Conservation (phyloP, 2,113 vertebrate species). For the Clupea harengus region DNA sequence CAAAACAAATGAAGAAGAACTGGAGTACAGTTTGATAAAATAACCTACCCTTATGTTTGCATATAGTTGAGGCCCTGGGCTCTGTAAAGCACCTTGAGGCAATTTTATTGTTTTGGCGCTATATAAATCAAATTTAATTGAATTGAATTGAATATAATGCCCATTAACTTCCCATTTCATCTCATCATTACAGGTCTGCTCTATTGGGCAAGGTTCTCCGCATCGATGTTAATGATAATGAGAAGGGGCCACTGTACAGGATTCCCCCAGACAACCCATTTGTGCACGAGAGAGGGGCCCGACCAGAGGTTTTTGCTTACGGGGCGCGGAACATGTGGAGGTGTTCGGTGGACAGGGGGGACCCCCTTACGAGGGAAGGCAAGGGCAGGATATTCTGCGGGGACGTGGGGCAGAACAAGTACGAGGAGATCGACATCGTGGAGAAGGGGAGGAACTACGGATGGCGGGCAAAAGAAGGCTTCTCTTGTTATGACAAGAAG, state of each 20-base stretch:
- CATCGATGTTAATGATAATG: conserved; percentile 81
- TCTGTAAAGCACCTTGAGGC: too few species aligned
- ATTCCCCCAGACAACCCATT: conserved; percentile 91
- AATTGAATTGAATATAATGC: too few species aligned
- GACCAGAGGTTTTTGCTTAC: conserved; percentile 87
- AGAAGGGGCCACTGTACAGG: conserved; percentile 78
- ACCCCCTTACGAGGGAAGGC: conserved; percentile 77
- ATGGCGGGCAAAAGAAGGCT: conserved; percentile 94
- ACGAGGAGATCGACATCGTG: conserved; percentile 89
- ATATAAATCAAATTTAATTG: too few species aligned
- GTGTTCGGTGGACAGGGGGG: conserved; percentile 90
- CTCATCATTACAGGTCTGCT: conserved; percentile 73
- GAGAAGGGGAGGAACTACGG: conserved; percentile 90
- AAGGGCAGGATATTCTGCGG: conserved; percentile 93
- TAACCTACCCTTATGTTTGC: not conserved
- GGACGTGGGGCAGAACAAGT: conserved; percentile 96
- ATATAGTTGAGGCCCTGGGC: not conserved
- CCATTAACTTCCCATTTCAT: not conserved
- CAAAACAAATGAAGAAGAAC: not conserved
- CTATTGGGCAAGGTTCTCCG: conserved; percentile 94
- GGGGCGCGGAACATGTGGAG: conserved; percentile 98
- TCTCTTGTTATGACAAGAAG: conserved; percentile 94
- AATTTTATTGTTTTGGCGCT: too few species aligned
- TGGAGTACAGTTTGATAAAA: not conserved
- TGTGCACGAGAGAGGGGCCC: conserved; percentile 67